Base-by-base conservation (phyloP, 1,140 invertebrate genomes). In the Zelostemma sp. region DNA sequence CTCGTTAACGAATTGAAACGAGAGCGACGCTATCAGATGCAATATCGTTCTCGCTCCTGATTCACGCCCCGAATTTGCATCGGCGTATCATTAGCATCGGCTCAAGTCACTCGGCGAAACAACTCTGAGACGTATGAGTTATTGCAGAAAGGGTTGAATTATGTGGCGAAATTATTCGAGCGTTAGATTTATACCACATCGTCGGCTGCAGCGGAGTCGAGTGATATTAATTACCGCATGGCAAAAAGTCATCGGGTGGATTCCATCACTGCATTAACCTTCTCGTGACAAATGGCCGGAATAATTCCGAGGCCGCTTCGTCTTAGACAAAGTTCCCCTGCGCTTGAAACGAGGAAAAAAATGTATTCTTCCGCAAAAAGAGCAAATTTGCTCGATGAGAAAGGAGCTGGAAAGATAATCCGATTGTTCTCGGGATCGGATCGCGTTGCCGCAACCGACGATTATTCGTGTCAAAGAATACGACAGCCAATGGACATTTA, bases 121-220 rank as follows among this genome's bases (percentile, higher is more conserved):
- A 68, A 74, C 68, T 74, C 62, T 51, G 58, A 62, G 72, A 67
- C 59, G 46, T 53, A 72, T 76, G 74, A 74, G 68, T 74, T 76
- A 76, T 73, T 73, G 66, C 71, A 54, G 65, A 73, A 76, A 74
- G 74, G 74, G 74, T 76, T 76, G 68, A 76, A 76, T 76, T 76
- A 76, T 76, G 71, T 64, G 31, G 45, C 19, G 53, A 72, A n/a
- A 72, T 73, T 76, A 76, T 76, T 76, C 72, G 65, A 62, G 62
- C 65, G 74, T 47, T 63, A 66, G 66, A 76, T 74, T 76, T 72
- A 72, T 64, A 53, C 68, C 41, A 9, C 64, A 56, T 65, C 63
- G 68, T 54, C 62, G 65, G 31, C 73, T 75, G 73, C 63, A 60
- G 55, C 55, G 53, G 60, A 68, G 64, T 72, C 68, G 65, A 76